These are phyloP conservation scores for Frankliniella intonsa DNA, from an alignment of 2,888 invertebrate genomes.

Conservation along the genomic window DNA sequence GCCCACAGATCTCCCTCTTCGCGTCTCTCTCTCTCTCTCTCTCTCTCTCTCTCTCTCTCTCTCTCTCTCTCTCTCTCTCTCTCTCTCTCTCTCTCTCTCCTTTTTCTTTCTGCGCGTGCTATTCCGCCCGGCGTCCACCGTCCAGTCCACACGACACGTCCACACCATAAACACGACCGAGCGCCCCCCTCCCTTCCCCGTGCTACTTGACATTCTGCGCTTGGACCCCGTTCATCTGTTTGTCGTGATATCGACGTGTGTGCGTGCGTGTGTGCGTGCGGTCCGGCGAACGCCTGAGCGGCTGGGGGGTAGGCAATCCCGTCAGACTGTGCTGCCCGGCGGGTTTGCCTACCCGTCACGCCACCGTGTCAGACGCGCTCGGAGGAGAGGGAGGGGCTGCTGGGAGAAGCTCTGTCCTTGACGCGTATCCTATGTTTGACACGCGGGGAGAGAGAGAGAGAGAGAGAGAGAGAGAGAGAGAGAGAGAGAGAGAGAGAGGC, in stretches of 20 bases:
- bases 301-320: neutral
- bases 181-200: neutral
- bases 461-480: too few relatives aligned
- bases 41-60: too few relatives aligned
- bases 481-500: too few relatives aligned
- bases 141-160: neutral
- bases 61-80: too few relatives aligned
- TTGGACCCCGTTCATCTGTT: conserved; percentile 4
- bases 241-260: conserved; percentile 11
- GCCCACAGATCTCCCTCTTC: neutral
- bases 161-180: neutral
- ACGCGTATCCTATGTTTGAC: too few relatives aligned
- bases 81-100: too few relatives aligned
- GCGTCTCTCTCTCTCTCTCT: too few relatives aligned
- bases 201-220: conserved; percentile 4
- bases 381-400: neutral
- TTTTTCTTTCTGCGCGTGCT: too few relatives aligned
- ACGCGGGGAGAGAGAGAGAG: too few relatives aligned
- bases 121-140: neutral
- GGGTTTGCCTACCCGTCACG: neutral
- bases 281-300: neutral
- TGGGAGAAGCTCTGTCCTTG: too few relatives aligned
- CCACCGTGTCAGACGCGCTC: neutral
- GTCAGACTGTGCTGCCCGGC: neutral
- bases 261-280: neutral